phyloP scores from a whole-genome alignment of 2,797 vertebrate species.

The Melanogrammus aeglefinus region DNA sequence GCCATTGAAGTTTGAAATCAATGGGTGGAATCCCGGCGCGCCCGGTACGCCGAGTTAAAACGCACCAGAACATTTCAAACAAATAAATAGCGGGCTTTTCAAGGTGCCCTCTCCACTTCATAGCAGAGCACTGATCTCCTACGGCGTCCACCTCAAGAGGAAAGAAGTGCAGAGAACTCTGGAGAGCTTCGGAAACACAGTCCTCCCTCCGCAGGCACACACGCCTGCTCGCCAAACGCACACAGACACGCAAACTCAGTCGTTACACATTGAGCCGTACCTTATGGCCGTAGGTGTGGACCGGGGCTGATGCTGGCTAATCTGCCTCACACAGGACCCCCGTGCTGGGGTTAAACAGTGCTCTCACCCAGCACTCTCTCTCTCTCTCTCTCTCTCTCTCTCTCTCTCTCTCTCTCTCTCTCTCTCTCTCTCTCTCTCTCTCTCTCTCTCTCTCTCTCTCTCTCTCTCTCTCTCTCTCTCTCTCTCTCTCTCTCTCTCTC shows the following conservation, averaged over 20 bases:
- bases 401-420: not conserved
- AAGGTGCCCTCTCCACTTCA: slow-evolving; percentile 74
- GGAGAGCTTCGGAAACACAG: not conserved
- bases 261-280: slow-evolving; percentile 14
- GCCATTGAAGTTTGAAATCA: slow-evolving; percentile 74
- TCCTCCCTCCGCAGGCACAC: not conserved
- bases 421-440: not conserved
- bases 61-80: slow-evolving; percentile 68
- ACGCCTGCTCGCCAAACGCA: not conserved
- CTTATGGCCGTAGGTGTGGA: slow-evolving; percentile 43
- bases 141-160: slow-evolving; percentile 53
- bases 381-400: not conserved
- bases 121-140: slow-evolving; percentile 66
- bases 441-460: not conserved
- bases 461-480: not conserved
- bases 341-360: not conserved
- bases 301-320: slow-evolving; percentile 32
- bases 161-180: slow-evolving; percentile 23
- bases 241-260: not conserved
- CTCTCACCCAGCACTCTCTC: slow-evolving; percentile 24
- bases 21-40: slow-evolving; percentile 56
- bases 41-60: slow-evolving; percentile 62
- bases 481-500: not conserved
- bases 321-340: slow-evolving; percentile 38
- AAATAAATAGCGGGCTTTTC: slow-evolving; percentile 69